Evolutionary conservation across 2,113 vertebrate species (phyloP), one percentile per base, ranked within the genome.

Genomic region (Tympanuchus pallidicinctus): DNA sequence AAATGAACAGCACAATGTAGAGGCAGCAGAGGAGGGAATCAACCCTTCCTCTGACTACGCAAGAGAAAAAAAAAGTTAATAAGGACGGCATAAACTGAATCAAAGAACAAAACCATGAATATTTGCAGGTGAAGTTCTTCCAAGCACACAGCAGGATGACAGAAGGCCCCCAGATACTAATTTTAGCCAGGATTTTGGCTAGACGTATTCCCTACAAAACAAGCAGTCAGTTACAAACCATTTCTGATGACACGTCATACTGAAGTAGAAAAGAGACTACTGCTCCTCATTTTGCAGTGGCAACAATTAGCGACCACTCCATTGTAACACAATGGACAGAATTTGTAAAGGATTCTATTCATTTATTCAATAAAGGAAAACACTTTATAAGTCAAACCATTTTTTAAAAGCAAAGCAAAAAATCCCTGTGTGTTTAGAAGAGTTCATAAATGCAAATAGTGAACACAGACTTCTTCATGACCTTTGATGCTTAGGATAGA

Each of bases 1-100:
- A 63, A 82, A 92, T 64, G 84, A 92, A 71, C 40, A 89, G 48
- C 64, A 89, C 80, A 24, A 90, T 40, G 56, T 86, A 86, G 93
- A 82, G 85, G 86, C 85, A 78, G 80, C 90, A 89, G 38, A 74
- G 54, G 89, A 93, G 54, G 57, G 57, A 93, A 92, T 78, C 75
- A 87, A 73, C 71, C 95, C 93, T 92, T 94, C 84, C 70, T 87
- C 84, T 91, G 88, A 89, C 88, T 94, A 72, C 57, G 66, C 52
- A 65, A 65, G 79, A 95, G 79, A 63, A 89, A 74, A 43, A 60
- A 43, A 60, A 88, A 48, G 59, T 30, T 74, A 8, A 87, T 59
- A 86, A 72, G 43, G 34, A 0, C 40, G 80, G 47, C 86, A 94
- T 78, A 52, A 83, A 88, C 52, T 14, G 47, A 93, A 80, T 57